phyloP scores from a whole-genome alignment of 2,113 vertebrate genomes.

The Cephalopterus ornatus region DNA sequence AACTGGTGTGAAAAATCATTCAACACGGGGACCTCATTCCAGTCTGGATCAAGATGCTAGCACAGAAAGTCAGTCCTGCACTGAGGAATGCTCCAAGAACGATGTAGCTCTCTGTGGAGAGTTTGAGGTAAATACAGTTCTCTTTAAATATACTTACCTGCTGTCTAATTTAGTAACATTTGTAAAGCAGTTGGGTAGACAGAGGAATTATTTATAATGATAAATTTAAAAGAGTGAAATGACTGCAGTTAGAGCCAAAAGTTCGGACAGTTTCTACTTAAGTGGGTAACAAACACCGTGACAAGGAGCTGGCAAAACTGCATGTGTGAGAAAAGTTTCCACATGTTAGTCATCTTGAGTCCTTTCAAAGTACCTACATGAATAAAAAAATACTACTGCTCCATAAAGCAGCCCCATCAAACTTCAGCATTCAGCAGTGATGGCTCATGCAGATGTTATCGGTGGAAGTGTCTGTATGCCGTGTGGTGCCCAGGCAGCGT shows the following conservation, averaged over 20 bases:
- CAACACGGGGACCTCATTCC: neutral
- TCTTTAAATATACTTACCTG: neutral
- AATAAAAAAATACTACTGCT: neutral
- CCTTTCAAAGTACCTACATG: neutral
- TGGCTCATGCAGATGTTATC: neutral
- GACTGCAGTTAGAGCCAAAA: neutral
- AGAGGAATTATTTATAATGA: neutral
- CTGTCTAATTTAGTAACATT: neutral
- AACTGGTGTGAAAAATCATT: neutral
- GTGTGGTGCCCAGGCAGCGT: neutral
- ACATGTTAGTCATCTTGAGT: neutral
- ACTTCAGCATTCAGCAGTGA: neutral
- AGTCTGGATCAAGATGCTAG: neutral
- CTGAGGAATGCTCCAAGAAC: slow-evolving; percentile 40
- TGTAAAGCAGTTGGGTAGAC: neutral
- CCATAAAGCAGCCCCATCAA: neutral
- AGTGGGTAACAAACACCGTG: neutral
- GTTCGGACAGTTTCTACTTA: neutral
- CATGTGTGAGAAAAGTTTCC: neutral
- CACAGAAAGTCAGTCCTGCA: slow-evolving; percentile 2
- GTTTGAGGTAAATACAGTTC: slow-evolving; percentile 63
- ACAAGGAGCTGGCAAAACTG: neutral
- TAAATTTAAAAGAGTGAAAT: neutral
- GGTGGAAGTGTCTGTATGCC: neutral
- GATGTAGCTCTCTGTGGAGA: slow-evolving; percentile 48